These are phyloP conservation scores for Andrena marginata DNA, from an alignment of 2,888 invertebrate species.

Conservation along the genomic window DNA sequence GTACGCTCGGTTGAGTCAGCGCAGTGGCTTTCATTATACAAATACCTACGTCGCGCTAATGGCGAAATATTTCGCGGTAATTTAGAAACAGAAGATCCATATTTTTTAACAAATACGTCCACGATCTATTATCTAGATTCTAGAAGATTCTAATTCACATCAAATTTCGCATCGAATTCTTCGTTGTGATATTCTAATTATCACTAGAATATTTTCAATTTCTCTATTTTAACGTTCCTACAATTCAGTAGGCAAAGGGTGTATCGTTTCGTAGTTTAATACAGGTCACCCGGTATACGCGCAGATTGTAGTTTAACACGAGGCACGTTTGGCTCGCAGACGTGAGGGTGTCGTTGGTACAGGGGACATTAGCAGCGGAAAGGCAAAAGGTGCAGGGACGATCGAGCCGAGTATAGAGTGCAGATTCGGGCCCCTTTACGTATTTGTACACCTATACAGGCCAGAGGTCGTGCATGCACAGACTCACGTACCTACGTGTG, in stretches of 20 bases:
- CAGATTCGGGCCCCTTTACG: constrained; percentile 24
- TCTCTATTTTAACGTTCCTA: too few species aligned
- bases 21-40: too few species aligned
- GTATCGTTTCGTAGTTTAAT: not conserved
- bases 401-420: constrained; percentile 48
- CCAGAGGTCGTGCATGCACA: not conserved
- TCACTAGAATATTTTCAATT: too few species aligned
- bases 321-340: constrained; percentile 48
- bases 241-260: not conserved
- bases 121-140: too few species aligned
- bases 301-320: constrained; percentile 39
- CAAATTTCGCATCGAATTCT: too few species aligned
- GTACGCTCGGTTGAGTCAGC: too few species aligned
- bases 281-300: constrained; percentile 12
- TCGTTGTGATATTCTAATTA: too few species aligned
- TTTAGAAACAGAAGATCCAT: too few species aligned
- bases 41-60: too few species aligned
- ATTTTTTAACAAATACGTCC: too few species aligned
- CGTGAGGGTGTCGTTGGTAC: constrained; percentile 46
- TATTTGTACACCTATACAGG: not conserved
- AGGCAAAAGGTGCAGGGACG: constrained; percentile 56
- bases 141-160: too few species aligned
- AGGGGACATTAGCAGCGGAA: constrained; percentile 49
- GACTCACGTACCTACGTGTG: constrained; percentile 10
- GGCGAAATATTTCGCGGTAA: too few species aligned